Evolutionary conservation across 2,888 invertebrate species (phyloP).

Genomic region (Acanthosoma haemorrhoidale): DNA sequence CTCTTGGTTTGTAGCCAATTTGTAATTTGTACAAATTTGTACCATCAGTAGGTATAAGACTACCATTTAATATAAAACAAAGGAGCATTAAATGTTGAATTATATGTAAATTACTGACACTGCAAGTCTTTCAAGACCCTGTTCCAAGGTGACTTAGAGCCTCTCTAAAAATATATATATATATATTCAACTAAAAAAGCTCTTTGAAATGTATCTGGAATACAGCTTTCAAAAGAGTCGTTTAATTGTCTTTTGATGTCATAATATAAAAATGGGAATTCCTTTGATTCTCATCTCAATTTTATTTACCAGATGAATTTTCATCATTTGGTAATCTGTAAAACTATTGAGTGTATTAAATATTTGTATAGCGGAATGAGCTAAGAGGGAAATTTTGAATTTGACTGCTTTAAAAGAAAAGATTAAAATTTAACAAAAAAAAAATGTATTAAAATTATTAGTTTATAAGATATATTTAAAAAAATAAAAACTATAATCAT

Average conservation of each 20-base stretch:
- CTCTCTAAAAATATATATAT: neutral
- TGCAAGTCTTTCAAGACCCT: conserved; percentile 20
- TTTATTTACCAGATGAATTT: neutral
- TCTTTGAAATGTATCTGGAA: neutral
- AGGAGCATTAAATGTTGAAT: neutral
- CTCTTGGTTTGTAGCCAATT: neutral
- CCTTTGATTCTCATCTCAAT: neutral
- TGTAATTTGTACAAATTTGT: neutral
- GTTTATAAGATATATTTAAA: neutral
- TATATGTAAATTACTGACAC: neutral
- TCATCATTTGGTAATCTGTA: neutral
- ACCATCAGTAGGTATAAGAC: neutral
- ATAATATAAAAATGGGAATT: neutral
- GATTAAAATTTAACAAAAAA: neutral
- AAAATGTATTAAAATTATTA: neutral
- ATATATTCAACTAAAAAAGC: too few relatives aligned
- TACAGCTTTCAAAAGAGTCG: neutral
- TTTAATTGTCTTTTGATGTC: neutral
- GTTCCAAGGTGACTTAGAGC: conserved; percentile 7
- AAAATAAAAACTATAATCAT: neutral
- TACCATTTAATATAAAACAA: neutral
- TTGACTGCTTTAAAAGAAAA: neutral
- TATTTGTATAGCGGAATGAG: conserved; percentile 6
- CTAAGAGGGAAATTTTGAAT: neutral
- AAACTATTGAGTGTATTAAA: neutral